A percentile compares a stretch with the other conserved stretches of the same genome.
Conservation (phyloP, 2,113 vertebrate species). For the Dasyprocta punctata region DNA sequence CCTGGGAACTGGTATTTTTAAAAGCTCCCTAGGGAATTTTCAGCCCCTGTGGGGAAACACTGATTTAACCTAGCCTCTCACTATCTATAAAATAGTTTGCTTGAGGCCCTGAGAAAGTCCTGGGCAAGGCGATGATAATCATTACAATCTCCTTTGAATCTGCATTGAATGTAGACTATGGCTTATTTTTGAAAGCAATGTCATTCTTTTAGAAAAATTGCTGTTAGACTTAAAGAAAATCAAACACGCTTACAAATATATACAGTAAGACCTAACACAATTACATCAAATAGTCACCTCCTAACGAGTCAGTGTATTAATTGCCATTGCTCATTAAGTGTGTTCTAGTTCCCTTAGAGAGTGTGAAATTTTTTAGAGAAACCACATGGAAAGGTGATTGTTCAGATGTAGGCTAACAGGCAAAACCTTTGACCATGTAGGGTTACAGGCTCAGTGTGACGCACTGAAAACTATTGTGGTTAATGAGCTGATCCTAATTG, state of each 20-base stretch:
- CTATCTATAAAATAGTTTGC: not conserved
- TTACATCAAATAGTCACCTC: not conserved
- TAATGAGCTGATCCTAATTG: constrained; percentile 84
- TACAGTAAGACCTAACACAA: not conserved
- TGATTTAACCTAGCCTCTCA: not conserved
- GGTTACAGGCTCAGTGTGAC: constrained; percentile 40
- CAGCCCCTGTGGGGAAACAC: not conserved
- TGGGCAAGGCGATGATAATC: not conserved
- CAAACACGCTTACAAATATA: not conserved
- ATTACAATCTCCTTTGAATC: not conserved
- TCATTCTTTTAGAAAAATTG: not conserved
- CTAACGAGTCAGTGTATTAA: not conserved
- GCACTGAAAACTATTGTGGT: constrained; percentile 75
- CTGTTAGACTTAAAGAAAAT: constrained; percentile 23
- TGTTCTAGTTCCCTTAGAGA: constrained; percentile 55
- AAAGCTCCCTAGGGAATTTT: not conserved
- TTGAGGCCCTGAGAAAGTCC: not conserved
- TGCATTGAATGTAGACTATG: not conserved
- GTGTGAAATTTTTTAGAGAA: constrained; percentile 62
- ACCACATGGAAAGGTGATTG: constrained; percentile 61
- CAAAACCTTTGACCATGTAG: constrained; percentile 48
- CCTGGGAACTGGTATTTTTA: not conserved
- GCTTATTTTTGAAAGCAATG: not conserved
- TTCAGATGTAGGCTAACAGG: constrained; percentile 74
- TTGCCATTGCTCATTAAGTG: not conserved